Evolutionary conservation across 1,140 invertebrate species (phyloP).

Genomic region (Pachypsylla venusta): DNA sequence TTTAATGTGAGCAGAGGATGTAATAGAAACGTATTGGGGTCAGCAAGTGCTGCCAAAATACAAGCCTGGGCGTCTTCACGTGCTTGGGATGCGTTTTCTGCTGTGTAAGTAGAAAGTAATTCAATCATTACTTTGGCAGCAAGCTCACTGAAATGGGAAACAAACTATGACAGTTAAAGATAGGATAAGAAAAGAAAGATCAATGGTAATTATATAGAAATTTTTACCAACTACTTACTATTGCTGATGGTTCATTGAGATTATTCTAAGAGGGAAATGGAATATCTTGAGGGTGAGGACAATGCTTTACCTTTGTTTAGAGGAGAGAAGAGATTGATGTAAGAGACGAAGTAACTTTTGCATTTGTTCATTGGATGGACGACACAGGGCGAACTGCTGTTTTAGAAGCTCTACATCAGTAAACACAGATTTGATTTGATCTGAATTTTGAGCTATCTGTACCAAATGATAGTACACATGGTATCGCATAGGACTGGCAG

Average conservation of each 20-base stretch:
- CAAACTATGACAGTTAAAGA: too few species aligned
- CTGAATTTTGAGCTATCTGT: conserved; percentile 70
- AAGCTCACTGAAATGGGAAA: conserved; percentile 51
- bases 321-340: conserved; percentile 68
- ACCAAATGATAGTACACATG: conserved; percentile 84
- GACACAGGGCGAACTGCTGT: conserved; percentile 64
- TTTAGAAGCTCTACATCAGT: conserved; percentile 64
- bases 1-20: conserved; percentile 86
- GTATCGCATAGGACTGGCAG: conserved; percentile 68
- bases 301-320: conserved; percentile 49
- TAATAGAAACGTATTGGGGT: conserved; percentile 86
- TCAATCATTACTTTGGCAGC: conserved; percentile 95
- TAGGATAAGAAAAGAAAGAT: too few species aligned
- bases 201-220: too few species aligned
- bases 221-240: too few species aligned
- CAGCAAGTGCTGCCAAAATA: conserved; percentile 84
- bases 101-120: conserved; percentile 84
- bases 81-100: conserved; percentile 90
- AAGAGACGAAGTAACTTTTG: conserved; percentile 79
- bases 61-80: conserved; percentile 92
- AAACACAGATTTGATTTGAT: conserved; percentile 67
- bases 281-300: too few species aligned
- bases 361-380: conserved; percentile 77
- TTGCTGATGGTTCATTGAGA: too few species aligned
- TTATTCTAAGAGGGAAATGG: too few species aligned